Base-by-base conservation (phyloP, 1,140 invertebrate species). In the Limonius californicus region DNA sequence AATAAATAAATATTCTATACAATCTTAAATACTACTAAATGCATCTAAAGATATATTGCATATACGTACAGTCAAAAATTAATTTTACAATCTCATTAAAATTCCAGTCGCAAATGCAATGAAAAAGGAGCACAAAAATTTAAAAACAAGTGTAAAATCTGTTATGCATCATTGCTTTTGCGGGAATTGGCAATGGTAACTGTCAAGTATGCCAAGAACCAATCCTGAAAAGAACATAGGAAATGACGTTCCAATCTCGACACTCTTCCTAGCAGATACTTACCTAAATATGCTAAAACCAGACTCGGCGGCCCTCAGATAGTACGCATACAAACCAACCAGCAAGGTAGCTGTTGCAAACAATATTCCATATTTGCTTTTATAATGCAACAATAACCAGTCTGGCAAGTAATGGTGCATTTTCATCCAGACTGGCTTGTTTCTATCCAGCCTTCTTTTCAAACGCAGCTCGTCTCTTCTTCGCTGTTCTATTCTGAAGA, bases 281-380 rank as follows among this genome's bases (percentile, higher is more conserved):
- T 63, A 74, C 72, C 65, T 68, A 15, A 69, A 59, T 58, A 72
- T 66, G 19, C 56, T 61, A 18, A 69, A 63, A 54, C 60, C 32
- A 20, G 68, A 67, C 59, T 76, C 73, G 27, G 78, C 78, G 54
- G 76, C 78, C 53, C 76, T 76, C 18, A 70, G 47, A 70, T 81
- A 79, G 69, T 81, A 79, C 9, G 79, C 77, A 73, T 80, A 81
- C 58, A 79, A 75, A 55, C 80, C 82, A 54, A 82, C 69, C 14
- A 83, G 70, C 53, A 82, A 75, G 1, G 83, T 80, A 11, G 81
- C 80, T 7, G 81, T 77, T 8, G 81, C 81, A 20, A 82, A 74
- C 8, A 79, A 56, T 3, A 79, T 69, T 60, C 79, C 75, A 62
- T 79, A 78, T 65, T 69, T 68, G 68, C 66, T 77, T 66, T 16